Evolutionary conservation across 2,797 vertebrate genomes (phyloP), one percentile per base, ranked within the genome.

Genomic region (Schizothorax lantsangensis): DNA sequence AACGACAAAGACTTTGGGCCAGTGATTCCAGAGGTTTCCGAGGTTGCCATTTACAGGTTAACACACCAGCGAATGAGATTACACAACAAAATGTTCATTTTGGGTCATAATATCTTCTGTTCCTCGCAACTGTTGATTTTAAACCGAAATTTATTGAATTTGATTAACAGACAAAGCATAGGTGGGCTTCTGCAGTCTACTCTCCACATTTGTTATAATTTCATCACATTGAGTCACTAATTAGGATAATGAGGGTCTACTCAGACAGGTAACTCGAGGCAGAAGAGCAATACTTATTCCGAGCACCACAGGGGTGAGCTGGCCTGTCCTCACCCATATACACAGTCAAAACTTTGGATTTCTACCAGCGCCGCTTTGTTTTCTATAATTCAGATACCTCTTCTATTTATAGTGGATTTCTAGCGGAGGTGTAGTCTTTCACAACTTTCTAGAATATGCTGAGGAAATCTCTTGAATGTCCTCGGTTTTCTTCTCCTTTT

Each of bases 351-450:
- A 64, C 45, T 57, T 69, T 85, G 73, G n/a, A 68, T 91, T 91
- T 93, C 86, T 80, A 81, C 30, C 84, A 75, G 73, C 80, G 88
- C 86, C 88, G 52, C 62, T 88, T 83, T 81, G 87, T 90, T 89
- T 68, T 88, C 88, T 87, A 89, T 89, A 83, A 86, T 89, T 84
- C 86, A 78, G 73, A 88, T 57, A 89, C 88, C 88, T 83, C 91
- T 88, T 89, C 88, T 90, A 84, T 92, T 89, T 89, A 72, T 82
- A 89, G 91, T 86, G 79, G 86, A 84, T 92, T 91, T 90, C 83
- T 92, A 88, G 85, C 88, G 80, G 86, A 89, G 87, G 86, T 79
- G 87, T 89, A 57, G 84, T 54, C 81, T 43, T 83, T 87, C 40
- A 11, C 84, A 49, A 64, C 87, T 81, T 86, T 85, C 38, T 80